Percentiles rank a stretch among this genome's conserved stretches.
phyloP scores from a whole-genome alignment of 2,888 invertebrate species.

The Fragum fragum region DNA sequence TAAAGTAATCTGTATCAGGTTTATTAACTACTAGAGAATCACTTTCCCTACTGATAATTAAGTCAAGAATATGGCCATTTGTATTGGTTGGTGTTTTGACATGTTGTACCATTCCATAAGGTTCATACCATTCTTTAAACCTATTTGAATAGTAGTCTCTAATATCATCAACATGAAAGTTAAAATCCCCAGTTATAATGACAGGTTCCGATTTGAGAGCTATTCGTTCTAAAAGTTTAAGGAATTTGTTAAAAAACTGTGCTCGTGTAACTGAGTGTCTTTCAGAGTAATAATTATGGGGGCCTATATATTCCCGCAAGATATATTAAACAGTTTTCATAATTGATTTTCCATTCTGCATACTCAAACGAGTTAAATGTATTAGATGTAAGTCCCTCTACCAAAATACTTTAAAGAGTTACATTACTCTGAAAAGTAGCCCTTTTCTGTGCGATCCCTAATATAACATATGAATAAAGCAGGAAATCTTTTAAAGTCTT shows the following conservation, averaged over 20 bases:
- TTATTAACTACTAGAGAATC: constrained; percentile 25
- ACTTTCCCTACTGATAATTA: constrained; percentile 19
- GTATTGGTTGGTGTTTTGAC: constrained; percentile 29
- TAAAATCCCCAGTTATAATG: constrained; percentile 17
- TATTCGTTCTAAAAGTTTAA: constrained; percentile 30
- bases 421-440: no score
- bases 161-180: constrained; percentile 38
- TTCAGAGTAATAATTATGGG: constrained; percentile 40
- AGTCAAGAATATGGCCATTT: constrained; percentile 26
- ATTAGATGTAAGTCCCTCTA: not conserved
- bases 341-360: constrained; percentile 13
- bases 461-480: no score
- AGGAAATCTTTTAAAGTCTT: no score
- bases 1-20: no score
- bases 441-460: no score
- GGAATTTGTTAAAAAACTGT: constrained; percentile 38
- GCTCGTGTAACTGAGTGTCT: constrained; percentile 38
- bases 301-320: constrained; percentile 44
- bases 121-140: constrained; percentile 32
- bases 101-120: constrained; percentile 42
- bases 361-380: constrained; percentile 9
- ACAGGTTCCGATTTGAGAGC: constrained; percentile 12
- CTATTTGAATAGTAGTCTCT: constrained; percentile 41
- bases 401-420: no score
- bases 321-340: constrained; percentile 9